Evolutionary conservation across 2,797 vertebrate genomes (phyloP).

Genomic region (Thalassophryne amazonica): DNA sequence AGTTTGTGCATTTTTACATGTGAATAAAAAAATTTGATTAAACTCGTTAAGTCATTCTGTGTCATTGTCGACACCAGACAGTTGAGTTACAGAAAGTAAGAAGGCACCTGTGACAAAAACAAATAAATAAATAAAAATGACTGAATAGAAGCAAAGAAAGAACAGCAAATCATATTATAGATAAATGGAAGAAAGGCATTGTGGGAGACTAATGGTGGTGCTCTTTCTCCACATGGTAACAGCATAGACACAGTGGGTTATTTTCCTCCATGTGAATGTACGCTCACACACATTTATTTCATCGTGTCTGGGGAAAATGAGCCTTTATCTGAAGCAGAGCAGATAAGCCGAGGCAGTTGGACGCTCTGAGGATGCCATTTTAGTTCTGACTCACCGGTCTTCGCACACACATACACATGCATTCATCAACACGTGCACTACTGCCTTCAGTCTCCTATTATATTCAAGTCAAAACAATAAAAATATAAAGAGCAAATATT

Average conservation of each 20-base stretch:
- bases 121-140: background rate
- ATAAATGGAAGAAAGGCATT: slow-evolving; percentile 14
- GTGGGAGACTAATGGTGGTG: slow-evolving; percentile 31
- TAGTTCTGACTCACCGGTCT: slow-evolving; percentile 16
- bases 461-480: slow-evolving; percentile 30
- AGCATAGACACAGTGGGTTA: slow-evolving; percentile 34
- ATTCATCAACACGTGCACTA: background rate
- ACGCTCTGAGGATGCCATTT: slow-evolving; percentile 46
- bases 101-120: background rate
- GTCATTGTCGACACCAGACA: no score
- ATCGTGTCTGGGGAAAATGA: slow-evolving; percentile 55
- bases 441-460: slow-evolving; percentile 12
- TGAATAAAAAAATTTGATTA: no score
- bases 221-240: slow-evolving; percentile 28
- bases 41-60: no score
- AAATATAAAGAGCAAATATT: slow-evolving; percentile 22
- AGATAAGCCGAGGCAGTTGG: slow-evolving; percentile 65
- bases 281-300: slow-evolving; percentile 47
- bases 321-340: slow-evolving; percentile 69
- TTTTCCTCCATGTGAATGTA: slow-evolving; percentile 17
- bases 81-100: background rate
- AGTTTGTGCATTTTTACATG: no score
- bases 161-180: background rate
- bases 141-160: background rate
- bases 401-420: background rate